Conservation (phyloP, 2,888 invertebrate genomes). For the Corbicula japonica region DNA sequence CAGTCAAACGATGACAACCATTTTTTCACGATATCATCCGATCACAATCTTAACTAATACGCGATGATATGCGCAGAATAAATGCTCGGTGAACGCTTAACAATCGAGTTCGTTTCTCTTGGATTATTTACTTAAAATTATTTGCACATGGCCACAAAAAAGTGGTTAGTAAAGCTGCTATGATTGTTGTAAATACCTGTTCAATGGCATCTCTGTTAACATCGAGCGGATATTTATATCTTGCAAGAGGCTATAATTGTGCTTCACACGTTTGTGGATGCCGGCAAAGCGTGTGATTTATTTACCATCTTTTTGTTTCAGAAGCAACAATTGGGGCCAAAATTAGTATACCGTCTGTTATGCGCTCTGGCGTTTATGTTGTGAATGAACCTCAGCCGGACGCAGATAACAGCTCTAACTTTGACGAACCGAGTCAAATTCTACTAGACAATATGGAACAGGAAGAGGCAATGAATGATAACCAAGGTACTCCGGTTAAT, state of each 20-base stretch:
- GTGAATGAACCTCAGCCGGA: slow-evolving; percentile 78
- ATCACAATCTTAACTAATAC: too few species aligned
- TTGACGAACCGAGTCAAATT: slow-evolving; percentile 28
- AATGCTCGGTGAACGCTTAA: too few species aligned
- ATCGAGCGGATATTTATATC: slow-evolving; percentile 40
- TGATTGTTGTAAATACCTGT: slow-evolving; percentile 35
- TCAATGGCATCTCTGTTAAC: slow-evolving; percentile 26
- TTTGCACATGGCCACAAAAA: slow-evolving; percentile 9
- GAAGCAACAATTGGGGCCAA: slow-evolving; percentile 66
- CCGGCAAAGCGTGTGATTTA: slow-evolving; percentile 32
- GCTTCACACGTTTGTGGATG: slow-evolving; percentile 29
- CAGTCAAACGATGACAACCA: too few species aligned
- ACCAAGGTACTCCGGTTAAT: slow-evolving; percentile 27
- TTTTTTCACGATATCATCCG: too few species aligned
- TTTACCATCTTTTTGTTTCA: slow-evolving; percentile 47
- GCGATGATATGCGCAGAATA: too few species aligned
- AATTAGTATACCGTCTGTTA: slow-evolving; percentile 55
- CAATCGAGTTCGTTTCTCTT: too few species aligned
- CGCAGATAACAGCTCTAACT: slow-evolving; percentile 58
- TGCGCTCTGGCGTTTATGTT: slow-evolving; percentile 81
- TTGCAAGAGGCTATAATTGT: slow-evolving; percentile 28
- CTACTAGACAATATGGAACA: slow-evolving; percentile 45
- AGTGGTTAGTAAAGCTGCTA: slow-evolving; percentile 3
- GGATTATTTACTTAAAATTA: slow-evolving; percentile 25
- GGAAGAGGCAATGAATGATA: slow-evolving; percentile 11